Evolutionary conservation across 2,888 invertebrate species (phyloP).

Genomic region (Tipula vernalis): DNA sequence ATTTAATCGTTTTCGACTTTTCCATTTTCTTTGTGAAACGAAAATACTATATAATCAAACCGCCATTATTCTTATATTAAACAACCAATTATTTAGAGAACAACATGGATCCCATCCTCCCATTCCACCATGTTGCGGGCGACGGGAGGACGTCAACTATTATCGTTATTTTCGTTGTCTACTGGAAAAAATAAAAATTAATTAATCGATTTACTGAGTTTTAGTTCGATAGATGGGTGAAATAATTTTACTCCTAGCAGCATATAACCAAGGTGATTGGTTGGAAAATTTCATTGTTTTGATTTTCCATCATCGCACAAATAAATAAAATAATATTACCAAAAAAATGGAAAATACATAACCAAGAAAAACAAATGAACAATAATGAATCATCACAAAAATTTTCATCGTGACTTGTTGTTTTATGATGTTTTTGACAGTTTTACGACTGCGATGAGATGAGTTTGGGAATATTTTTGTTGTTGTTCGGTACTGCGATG

Average conservation of each 20-base stretch:
- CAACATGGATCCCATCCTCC: not conserved
- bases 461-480: not conserved
- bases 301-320: not conserved
- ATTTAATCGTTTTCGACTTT: not conserved
- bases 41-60: not conserved
- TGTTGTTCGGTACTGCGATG: not conserved
- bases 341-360: not conserved
- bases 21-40: not conserved
- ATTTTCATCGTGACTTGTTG: not conserved
- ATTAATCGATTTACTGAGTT: not conserved
- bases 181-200: not conserved
- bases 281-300: not conserved
- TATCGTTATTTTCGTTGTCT: not conserved
- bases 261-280: not conserved
- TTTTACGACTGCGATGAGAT: not conserved
- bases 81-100: not conserved
- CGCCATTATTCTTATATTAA: not conserved
- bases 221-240: not conserved
- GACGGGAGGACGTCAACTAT: not conserved
- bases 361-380: not conserved
- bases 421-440: not conserved
- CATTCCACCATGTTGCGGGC: not conserved
- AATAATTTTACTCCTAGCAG: not conserved
- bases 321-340: not conserved
- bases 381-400: not conserved